phyloP scores from a whole-genome alignment of 2,888 invertebrate genomes.

The Agriopis leucophaearia region DNA sequence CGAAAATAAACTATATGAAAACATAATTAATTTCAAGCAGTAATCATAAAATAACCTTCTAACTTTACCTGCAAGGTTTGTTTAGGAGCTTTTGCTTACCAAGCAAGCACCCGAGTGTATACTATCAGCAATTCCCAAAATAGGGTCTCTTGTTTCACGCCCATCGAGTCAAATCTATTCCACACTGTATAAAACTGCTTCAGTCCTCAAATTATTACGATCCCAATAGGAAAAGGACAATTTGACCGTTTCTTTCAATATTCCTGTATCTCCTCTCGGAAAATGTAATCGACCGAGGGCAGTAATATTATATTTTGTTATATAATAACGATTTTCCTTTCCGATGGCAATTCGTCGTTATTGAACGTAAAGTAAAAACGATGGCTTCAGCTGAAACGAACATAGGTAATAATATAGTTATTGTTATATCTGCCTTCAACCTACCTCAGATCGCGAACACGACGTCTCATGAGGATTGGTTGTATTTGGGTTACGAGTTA shows the following conservation, averaged over 20 bases:
- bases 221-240: constrained; percentile 69
- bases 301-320: constrained; percentile 72
- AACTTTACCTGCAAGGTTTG: constrained; percentile 27
- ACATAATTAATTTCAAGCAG: constrained; percentile 6
- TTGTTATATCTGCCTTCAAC: constrained; percentile 75
- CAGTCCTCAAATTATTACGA: constrained; percentile 65
- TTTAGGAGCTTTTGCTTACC: constrained; percentile 38
- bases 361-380: constrained; percentile 76
- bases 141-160: constrained; percentile 45
- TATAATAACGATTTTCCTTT: constrained; percentile 76
- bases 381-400: constrained; percentile 72
- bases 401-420: constrained; percentile 78
- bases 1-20: constrained; percentile 6
- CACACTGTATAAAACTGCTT: constrained; percentile 64
- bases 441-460: constrained; percentile 56
- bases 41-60: constrained; percentile 17
- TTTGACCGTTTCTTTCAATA: constrained; percentile 69
- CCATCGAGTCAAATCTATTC: constrained; percentile 56
- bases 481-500: constrained; percentile 51
- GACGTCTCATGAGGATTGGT: constrained; percentile 47
- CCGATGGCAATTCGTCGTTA: constrained; percentile 76
- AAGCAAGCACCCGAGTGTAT: constrained; percentile 29
- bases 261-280: constrained; percentile 67
- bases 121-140: constrained; percentile 32
- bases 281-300: constrained; percentile 70